A percentile compares a stretch with the other conserved stretches of the same genome.
Evolutionary conservation across 1,140 invertebrate species (phyloP).

Genomic region (Phthorimaea operculella): DNA sequence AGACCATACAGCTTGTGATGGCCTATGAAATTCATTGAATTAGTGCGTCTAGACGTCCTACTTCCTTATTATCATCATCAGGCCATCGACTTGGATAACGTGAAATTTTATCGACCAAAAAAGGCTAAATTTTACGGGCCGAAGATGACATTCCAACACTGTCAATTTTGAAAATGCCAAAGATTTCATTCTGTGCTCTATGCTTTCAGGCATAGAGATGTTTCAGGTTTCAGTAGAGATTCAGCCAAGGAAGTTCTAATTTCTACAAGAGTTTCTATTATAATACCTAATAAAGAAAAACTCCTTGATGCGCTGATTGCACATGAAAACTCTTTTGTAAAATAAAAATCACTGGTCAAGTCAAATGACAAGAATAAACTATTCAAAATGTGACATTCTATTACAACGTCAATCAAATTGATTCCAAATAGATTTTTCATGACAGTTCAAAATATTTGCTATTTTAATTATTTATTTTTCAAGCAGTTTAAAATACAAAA

Average conservation of each 20-base stretch:
- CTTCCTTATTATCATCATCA: constrained; percentile 13
- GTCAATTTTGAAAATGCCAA: no score
- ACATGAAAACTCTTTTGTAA: background rate
- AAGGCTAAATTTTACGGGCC: background rate
- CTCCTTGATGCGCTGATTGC: no score
- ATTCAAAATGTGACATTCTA: constrained; percentile 49
- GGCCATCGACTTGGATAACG: constrained; percentile 10
- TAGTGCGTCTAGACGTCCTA: constrained; percentile 5
- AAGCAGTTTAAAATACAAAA: constrained; percentile 27
- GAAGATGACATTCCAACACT: no score
- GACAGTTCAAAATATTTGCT: constrained; percentile 54
- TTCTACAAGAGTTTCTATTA: no score
- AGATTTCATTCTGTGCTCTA: no score
- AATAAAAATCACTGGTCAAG: background rate
- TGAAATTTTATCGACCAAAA: constrained; percentile 21
- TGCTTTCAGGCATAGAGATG: no score
- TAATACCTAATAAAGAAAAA: no score
- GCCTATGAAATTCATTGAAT: constrained; percentile 35
- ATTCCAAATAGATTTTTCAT: constrained; percentile 46
- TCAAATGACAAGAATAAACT: constrained; percentile 6
- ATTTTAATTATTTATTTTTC: constrained; percentile 41
- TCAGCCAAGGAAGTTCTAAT: no score
- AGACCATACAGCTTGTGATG: constrained; percentile 14
- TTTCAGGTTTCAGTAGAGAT: no score
- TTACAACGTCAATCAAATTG: constrained; percentile 22